Evolutionary conservation across 2,888 invertebrate genomes (phyloP).

Genomic region (Siphlonurus alternatus): DNA sequence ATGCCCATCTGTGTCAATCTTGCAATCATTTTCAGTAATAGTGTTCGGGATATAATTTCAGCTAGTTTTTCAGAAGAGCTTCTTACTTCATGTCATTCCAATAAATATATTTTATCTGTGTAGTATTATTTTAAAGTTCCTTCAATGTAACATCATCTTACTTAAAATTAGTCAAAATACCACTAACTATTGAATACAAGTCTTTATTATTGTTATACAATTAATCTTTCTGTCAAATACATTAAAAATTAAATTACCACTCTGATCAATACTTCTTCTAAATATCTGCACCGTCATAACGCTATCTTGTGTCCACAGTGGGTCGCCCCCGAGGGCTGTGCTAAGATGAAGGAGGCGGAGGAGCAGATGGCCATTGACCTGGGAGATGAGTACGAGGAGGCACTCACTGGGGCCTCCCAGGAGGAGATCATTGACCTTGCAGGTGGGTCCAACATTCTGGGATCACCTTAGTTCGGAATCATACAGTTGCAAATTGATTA

Average conservation of each 20-base stretch:
- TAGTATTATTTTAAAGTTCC: too few relatives aligned
- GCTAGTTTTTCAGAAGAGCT: too few relatives aligned
- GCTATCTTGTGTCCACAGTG: constrained; percentile 39
- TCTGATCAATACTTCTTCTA: too few relatives aligned
- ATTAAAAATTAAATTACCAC: too few relatives aligned
- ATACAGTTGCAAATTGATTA: too few relatives aligned
- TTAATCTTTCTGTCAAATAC: too few relatives aligned
- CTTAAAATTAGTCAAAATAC: background rate
- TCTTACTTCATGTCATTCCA: too few relatives aligned
- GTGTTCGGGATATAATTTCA: too few relatives aligned
- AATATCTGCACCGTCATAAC: too few relatives aligned
- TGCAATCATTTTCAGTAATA: too few relatives aligned
- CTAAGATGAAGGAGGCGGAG: constrained; percentile 60
- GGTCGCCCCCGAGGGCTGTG: constrained; percentile 45
- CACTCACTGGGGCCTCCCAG: constrained; percentile 74
- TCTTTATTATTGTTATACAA: background rate
- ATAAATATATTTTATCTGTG: too few relatives aligned
- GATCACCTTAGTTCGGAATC: background rate
- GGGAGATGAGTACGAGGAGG: constrained; percentile 86
- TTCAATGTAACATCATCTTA: background rate
- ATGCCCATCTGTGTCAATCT: too few relatives aligned
- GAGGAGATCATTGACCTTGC: constrained; percentile 98
- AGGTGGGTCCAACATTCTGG: constrained; percentile 33
- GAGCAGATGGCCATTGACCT: constrained; percentile 87
- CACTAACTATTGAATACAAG: background rate